Percentiles rank a stretch among this genome's conserved stretches.
Evolutionary conservation across 2,797 vertebrate species (phyloP).

Genomic region (Clamator glandarius): DNA sequence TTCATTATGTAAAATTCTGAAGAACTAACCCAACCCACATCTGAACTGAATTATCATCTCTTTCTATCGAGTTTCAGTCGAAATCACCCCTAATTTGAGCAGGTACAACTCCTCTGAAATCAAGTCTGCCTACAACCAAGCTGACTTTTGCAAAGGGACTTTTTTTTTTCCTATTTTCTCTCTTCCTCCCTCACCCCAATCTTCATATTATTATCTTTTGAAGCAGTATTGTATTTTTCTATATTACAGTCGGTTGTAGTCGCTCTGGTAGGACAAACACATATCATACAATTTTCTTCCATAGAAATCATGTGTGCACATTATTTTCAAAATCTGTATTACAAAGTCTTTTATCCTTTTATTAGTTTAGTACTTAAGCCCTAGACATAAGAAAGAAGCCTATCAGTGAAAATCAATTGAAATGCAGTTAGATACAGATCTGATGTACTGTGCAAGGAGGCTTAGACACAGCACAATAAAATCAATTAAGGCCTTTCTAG

Average conservation of each 20-base stretch:
- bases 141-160: conserved; percentile 44
- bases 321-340: conserved; percentile 81
- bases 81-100: conserved; percentile 16
- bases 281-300: conserved; percentile 45
- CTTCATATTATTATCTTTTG: background rate
- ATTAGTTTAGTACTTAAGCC: conserved; percentile 85
- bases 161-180: background rate
- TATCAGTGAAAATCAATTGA: conserved; percentile 85
- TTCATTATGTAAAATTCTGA: background rate
- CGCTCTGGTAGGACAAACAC: background rate
- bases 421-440: conserved; percentile 84
- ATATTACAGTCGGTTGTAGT: background rate
- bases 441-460: conserved; percentile 77
- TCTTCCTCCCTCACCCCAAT: background rate
- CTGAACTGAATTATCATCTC: conserved; percentile 21
- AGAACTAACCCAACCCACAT: background rate
- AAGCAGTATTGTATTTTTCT: background rate
- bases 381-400: conserved; percentile 80
- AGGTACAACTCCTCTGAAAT: conserved; percentile 44
- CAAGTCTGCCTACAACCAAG: conserved; percentile 47
- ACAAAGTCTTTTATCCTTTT: conserved; percentile 83
- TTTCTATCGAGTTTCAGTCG: conserved; percentile 15
- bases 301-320: conserved; percentile 60
- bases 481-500: conserved; percentile 82
- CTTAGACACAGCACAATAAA: conserved; percentile 76